A percentile compares a stretch with the other conserved stretches of the same genome.
phyloP scores from a whole-genome alignment of 1,140 invertebrate genomes.

The Drosophila ogumai region DNA sequence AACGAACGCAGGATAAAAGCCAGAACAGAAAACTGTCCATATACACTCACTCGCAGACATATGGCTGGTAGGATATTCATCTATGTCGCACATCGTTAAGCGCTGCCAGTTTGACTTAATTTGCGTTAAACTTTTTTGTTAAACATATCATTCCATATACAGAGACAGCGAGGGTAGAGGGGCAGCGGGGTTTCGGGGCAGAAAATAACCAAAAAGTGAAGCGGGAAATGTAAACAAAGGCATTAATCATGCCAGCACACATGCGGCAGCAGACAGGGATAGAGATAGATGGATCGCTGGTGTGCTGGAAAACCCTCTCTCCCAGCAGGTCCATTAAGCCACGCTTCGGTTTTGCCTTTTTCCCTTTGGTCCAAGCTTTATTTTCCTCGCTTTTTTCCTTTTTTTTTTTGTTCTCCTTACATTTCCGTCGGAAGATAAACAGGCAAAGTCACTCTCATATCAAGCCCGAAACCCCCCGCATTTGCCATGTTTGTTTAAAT shows the following conservation, averaged over 20 bases:
- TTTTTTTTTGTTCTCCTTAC: not conserved
- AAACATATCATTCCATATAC: conserved; percentile 72
- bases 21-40: conserved; percentile 15
- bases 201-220: conserved; percentile 54
- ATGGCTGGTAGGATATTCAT: conserved; percentile 53
- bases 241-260: conserved; percentile 78
- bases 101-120: conserved; percentile 83
- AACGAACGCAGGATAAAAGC: not conserved
- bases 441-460: conserved; percentile 50
- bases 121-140: conserved; percentile 82
- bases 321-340: conserved; percentile 42
- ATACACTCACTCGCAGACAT: conserved; percentile 7
- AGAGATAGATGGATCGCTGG: conserved; percentile 38
- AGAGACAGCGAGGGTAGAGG: not conserved
- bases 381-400: not conserved
- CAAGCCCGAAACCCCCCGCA: not conserved
- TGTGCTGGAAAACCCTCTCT: conserved; percentile 3
- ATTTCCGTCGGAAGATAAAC: conserved; percentile 50
- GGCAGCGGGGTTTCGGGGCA: not conserved
- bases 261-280: conserved; percentile 41
- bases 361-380: conserved; percentile 6
- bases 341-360: conserved; percentile 14
- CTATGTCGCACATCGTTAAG: conserved; percentile 81
- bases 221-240: conserved; percentile 77
- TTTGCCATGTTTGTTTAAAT: conserved; percentile 57